Evolutionary conservation across 2,113 vertebrate genomes (phyloP), one percentile per base, ranked within the genome.

Genomic region (Dryoscopus gambensis): DNA sequence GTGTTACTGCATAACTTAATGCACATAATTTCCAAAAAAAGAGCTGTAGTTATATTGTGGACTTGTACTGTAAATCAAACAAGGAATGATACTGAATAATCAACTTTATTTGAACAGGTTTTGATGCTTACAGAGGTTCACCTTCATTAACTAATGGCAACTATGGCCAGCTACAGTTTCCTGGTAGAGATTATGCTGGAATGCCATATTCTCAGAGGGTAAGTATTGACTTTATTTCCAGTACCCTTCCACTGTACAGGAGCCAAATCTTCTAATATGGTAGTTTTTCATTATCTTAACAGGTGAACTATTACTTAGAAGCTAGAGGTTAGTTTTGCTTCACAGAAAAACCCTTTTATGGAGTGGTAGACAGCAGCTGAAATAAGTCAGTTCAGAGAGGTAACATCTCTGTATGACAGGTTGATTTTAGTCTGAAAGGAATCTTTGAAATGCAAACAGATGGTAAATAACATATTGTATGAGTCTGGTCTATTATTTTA

Each of bases 201-300:
- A 84, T 98, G 35, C 94, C 98, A 8, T 99, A 98, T 87, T 85
- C 98, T 87, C 90, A 98, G 33, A 98, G 98, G 97, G 99, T 99
- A 96, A 98, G 97, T 52, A 79, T 27, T 86, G 73, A 56, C 31
- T 35, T 83, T 44, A 65, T 73, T 95, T 91, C 31, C 30, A 71
- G 37, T 62, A 94, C 44, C 39, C 27, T 85, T 57, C 40, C 11
- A 15, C 24, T 90, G 56, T 53, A 42, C 7, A 37, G 35, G 37
- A 64, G 21, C 6, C 16, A 39, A 75, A 24, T 56, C 11, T 87
- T 80, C 24, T 40, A 78, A 50, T 28, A 28, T 14, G n/a, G 30
- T 55, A 60, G 6, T 9, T 63, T 64, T 55, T 81, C 9, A 31
- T 57, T 87, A 11, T 31, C 40, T 25, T 63, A 53, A 39, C 4